Evolutionary conservation across 2,113 vertebrate species (phyloP).

Genomic region (Dinomys branickii): DNA sequence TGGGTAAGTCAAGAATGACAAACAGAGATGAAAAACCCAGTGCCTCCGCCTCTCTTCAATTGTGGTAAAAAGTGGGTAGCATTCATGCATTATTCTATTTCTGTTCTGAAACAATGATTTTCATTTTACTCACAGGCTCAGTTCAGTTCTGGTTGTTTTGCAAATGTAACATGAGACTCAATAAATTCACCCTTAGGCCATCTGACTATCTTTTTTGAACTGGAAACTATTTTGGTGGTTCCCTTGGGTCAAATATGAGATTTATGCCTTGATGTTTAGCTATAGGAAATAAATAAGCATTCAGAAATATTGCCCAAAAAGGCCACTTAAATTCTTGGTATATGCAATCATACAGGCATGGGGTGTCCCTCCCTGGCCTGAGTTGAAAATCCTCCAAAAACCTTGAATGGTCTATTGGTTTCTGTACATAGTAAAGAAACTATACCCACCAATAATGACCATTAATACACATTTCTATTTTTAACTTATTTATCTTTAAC

Average conservation of each 20-base stretch:
- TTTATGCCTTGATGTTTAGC: constrained; percentile 45
- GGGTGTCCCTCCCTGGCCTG: not conserved
- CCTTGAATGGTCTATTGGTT: not conserved
- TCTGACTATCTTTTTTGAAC: constrained; percentile 62
- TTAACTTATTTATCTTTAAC: constrained; percentile 24
- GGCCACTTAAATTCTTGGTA: not conserved
- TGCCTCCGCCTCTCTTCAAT: constrained; percentile 43
- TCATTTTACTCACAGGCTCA: constrained; percentile 55
- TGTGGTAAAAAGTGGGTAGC: constrained; percentile 31
- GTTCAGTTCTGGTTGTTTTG: constrained; percentile 66
- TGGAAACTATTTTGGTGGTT: constrained; percentile 52
- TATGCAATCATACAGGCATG: not conserved
- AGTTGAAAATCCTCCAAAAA: constrained; percentile 2
- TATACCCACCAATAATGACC: not conserved
- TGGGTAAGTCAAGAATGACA: constrained; percentile 57
- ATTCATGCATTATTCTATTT: constrained; percentile 65
- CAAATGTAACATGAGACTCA: constrained; percentile 68
- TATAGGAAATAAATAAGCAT: constrained; percentile 54
- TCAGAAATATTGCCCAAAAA: constrained; percentile 41
- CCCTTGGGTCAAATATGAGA: constrained; percentile 1
- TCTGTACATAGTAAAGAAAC: not conserved
- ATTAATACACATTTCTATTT: not conserved
- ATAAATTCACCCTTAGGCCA: constrained; percentile 48
- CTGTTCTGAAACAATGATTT: constrained; percentile 64
- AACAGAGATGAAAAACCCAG: constrained; percentile 62